Conservation (phyloP, 2,888 invertebrate genomes). For the Acheta domesticus region DNA sequence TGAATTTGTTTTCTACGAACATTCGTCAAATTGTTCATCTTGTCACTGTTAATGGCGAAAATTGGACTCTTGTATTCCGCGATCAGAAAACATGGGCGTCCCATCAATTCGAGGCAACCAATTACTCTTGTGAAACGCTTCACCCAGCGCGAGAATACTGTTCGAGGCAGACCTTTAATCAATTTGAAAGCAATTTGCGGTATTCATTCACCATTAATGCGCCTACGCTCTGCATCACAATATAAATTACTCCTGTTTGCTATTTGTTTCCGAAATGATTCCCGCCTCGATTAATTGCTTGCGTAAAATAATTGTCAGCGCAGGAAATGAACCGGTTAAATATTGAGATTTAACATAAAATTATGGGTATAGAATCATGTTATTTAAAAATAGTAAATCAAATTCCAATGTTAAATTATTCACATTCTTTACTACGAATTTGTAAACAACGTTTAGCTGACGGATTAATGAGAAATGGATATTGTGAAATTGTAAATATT, state of each 20-base stretch:
- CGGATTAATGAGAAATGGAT: too few species aligned
- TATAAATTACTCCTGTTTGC: constrained; percentile 4
- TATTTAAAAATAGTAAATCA: not conserved
- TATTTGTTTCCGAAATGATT: not conserved
- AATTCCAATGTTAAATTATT: not conserved
- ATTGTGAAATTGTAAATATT: too few species aligned
- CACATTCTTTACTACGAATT: not conserved
- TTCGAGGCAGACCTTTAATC: not conserved
- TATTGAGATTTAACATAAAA: not conserved
- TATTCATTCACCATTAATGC: constrained; percentile 18
- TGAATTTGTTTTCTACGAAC: too few species aligned
- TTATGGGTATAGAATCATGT: not conserved
- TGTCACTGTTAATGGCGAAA: too few species aligned
- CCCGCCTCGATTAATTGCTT: not conserved
- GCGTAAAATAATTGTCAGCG: not conserved
- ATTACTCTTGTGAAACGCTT: constrained; percentile 1
- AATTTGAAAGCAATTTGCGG: constrained; percentile 6
- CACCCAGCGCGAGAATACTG: not conserved
- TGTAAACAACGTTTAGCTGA: not conserved
- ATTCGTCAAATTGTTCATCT: too few species aligned
- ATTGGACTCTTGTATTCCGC: too few species aligned
- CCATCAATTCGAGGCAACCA: not conserved
- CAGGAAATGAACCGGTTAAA: constrained; percentile 7
- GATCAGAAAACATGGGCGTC: not conserved
- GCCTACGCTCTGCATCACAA: not conserved